Base-by-base conservation (phyloP, 2,113 vertebrate species). In the Redunca redunca region DNA sequence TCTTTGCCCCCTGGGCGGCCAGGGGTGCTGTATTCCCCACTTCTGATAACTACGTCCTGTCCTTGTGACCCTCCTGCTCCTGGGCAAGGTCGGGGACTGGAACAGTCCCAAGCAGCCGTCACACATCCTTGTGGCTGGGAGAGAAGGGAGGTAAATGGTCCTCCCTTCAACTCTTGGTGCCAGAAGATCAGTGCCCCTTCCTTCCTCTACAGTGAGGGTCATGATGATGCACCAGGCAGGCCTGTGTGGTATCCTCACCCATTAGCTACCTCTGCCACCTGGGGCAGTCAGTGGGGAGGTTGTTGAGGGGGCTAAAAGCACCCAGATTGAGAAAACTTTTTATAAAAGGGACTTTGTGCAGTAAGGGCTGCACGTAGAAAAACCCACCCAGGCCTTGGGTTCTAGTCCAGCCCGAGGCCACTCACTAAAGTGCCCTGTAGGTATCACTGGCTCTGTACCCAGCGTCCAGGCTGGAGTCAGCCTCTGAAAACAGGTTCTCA, bases 1-100 rank as follows among this genome's bases (percentile, higher is more conserved):
- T 67, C 55, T 74, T 62, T 7, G 23, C 55, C 28, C 48, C 30
- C 36, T 14, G 14, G 14, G 26, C 0, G 2, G 55, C 13, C 52
- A 26, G 8, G 52, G 16, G 17, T 7, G 3, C 11, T 36, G 0
- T 4, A 0, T 15, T 67, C 26, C 23, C 33, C 25, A 36, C 6
- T 15, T 30, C 36, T 11, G 25, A 25, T 3, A 12, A 25, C 97
- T 21, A 6, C 1, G 0, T 30, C 11, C 62, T 8, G 0, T 26
- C 14, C 30, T 50, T 30, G 36, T 17, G 52, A 46, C 25, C 36
- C 14, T 83, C 6, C 91, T 5, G 80, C 13, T 28, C 23, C 58
- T 16, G 19, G 16, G 30, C 1, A 14, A 8, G 40, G 43, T 9
- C 43, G 21, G 28, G 7, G n/a, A 48, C 46, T 57, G 25, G 17